Evolutionary conservation across 2,797 vertebrate species (phyloP).

Genomic region (Arrhamphus sclerolepis): DNA sequence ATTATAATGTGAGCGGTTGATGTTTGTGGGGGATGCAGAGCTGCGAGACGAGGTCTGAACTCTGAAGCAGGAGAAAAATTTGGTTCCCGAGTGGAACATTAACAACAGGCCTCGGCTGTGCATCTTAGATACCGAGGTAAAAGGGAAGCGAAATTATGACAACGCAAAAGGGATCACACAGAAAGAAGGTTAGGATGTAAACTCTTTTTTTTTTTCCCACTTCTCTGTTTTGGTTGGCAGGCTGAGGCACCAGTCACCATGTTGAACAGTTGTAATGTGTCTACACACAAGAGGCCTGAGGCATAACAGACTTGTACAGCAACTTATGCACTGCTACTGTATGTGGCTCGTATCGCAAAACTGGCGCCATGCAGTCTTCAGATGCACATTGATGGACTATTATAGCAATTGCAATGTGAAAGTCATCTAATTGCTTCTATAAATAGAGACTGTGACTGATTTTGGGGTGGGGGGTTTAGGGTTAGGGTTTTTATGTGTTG

Average conservation of each 20-base stretch:
- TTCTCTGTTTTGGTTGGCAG: conserved; percentile 66
- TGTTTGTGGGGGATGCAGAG: conserved; percentile 16
- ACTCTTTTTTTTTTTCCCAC: conserved; percentile 71
- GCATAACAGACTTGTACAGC: conserved; percentile 51
- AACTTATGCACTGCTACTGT: conserved; percentile 56
- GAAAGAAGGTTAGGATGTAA: conserved; percentile 46
- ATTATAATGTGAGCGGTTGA: conserved; percentile 46
- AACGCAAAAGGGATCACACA: conserved; percentile 49
- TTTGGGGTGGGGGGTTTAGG: too few relatives aligned
- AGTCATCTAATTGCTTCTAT: conserved; percentile 31
- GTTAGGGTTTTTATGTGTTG: conserved; percentile 33
- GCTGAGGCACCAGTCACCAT: conserved; percentile 29
- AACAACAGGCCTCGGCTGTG: conserved; percentile 51
- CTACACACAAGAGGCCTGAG: conserved; percentile 38
- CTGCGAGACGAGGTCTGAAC: conserved; percentile 30
- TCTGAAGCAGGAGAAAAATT: conserved; percentile 12
- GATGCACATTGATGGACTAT: conserved; percentile 14
- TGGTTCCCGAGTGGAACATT: conserved; percentile 25
- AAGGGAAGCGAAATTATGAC: conserved; percentile 71
- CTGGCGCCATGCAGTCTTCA: conserved; percentile 17
- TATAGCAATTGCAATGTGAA: conserved; percentile 28
- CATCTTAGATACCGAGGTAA: conserved; percentile 22
- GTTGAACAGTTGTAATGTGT: conserved; percentile 37
- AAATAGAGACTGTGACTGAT: conserved; percentile 47
- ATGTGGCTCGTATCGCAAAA: conserved; percentile 37